Base-by-base conservation (phyloP, 2,113 vertebrate genomes). In the Coptodon rendalli region DNA sequence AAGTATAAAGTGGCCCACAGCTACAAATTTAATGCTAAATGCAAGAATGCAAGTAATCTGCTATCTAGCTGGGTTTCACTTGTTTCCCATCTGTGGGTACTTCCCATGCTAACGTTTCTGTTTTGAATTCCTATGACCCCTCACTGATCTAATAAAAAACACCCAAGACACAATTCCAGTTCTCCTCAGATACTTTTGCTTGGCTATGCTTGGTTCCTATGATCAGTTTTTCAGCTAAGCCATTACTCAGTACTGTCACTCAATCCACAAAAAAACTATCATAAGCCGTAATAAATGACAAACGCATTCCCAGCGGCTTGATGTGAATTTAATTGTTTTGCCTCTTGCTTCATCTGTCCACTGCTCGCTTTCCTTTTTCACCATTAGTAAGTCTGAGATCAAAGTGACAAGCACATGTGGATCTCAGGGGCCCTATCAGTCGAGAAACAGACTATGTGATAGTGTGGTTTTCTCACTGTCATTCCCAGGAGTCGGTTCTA, bases 391-490 rank as follows among this genome's bases (percentile, higher is more conserved):
- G 68, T 86, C 79, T 91, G 89, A 84, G 85, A 92, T 89, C 71
- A 91, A 31, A 61, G 66, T 83, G 82, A 83, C 88, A 88, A 43
- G 61, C 82, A 48, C 83, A 63, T 82, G 83, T 84, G 82, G 76
- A 48, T 89, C 92, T 94, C 88, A 53, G 79, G 85, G 86, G 91
- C 83, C 84, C 88, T 31, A 89, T 95, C 93, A 91, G 87, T 73
- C 19, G 56, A 92, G 92, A 86, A 91, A 88, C 86, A 83, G 80
- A 38, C 78, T 81, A 61, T 93, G 91, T 92, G 88, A 89, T 91
- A 31, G 85, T 91, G 80, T 73, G 53, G 38, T 85, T 89, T 94
- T 88, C 89, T 73, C 89, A 31, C 68, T 13, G 85, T 79, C 82
- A 71, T 83, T 83, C 86, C 90, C 84, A 80, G 81, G 86, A 91